Base-by-base conservation (phyloP, 1,140 invertebrate species). In the Pararge aegeria region DNA sequence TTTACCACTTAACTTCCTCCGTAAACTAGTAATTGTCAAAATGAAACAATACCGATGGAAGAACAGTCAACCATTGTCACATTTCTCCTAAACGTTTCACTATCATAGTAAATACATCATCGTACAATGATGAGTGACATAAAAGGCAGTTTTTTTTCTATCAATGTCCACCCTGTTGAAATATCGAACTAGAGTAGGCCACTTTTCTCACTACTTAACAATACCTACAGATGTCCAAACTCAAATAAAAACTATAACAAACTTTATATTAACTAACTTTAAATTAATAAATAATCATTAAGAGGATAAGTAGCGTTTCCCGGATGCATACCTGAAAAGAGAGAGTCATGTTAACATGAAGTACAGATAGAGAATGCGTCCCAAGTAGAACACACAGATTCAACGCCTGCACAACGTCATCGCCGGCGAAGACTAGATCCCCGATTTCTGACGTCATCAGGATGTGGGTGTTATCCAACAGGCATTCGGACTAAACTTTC, bases 231-330 rank as follows among this genome's bases (percentile, higher is more conserved):
- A 68, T 65, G 61, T 75, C 66, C 57, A 64, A 68, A 63, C 59
- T 68, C 62, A 70, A 69, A 77, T 65, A 73, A 75, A 77, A 74
- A 56, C 66, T 63, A 55, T 66, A 83, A 83, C 75, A 82, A 72
- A 80, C 66, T 73, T 75, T 61, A 69, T 78, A 70, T 60, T 70
- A 76, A 73, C 68, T 80, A 78, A 69, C 46, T 64, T 72, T 76
- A 78, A 82, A 75, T 70, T 75, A 82, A 83, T 78, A 84, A 87
- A 83, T 83, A 78, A 73, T 76, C 2, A 16, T 40, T 4, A n/a
- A n/a, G n/a, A n/a, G n/a, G n/a, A n/a, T n/a, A n/a, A n/a, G n/a
- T n/a, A n/a, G n/a, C n/a, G n/a, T n/a, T n/a, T n/a, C 74, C 70
- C 66, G 57, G 63, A 64, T 51, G 34, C 52, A 61, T 64, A 77